A percentile compares a stretch with the other conserved stretches of the same genome.
These are phyloP conservation scores for Trochalopteron elliotii DNA, from an alignment of 2,113 vertebrate species.

Conservation along the genomic window DNA sequence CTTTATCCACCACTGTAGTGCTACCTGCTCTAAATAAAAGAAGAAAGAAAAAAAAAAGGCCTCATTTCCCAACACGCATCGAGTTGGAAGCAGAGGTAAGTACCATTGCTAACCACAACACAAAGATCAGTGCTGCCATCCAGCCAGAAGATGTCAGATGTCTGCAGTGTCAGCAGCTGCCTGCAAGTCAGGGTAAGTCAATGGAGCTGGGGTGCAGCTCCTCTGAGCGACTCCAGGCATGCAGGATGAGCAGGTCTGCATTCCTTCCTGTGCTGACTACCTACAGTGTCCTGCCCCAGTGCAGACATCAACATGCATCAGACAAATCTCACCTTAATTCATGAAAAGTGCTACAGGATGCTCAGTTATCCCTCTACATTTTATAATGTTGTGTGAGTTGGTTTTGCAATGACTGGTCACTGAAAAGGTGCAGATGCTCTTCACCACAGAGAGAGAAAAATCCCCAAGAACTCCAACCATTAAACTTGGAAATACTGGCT, in stretches of 20 bases:
- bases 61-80: neutral
- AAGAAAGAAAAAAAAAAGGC: neutral
- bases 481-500: neutral
- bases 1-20: neutral
- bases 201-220: neutral
- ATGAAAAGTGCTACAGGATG: neutral
- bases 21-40: neutral
- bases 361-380: neutral
- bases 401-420: neutral
- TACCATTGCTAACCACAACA: neutral
- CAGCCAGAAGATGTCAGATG: neutral
- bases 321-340: neutral
- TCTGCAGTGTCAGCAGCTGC: neutral
- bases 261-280: neutral
- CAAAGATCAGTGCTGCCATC: neutral
- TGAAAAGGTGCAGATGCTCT: conserved; percentile 17
- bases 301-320: neutral
- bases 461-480: neutral
- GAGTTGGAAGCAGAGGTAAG: neutral
- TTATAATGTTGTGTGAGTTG: neutral
- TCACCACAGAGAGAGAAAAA: neutral
- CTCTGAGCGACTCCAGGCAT: neutral
- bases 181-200: neutral
- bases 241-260: neutral
- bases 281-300: neutral